Evolutionary conservation across 1,140 invertebrate species (phyloP), one percentile per base, ranked within the genome.

Genomic region (Cotesia glomerata): DNA sequence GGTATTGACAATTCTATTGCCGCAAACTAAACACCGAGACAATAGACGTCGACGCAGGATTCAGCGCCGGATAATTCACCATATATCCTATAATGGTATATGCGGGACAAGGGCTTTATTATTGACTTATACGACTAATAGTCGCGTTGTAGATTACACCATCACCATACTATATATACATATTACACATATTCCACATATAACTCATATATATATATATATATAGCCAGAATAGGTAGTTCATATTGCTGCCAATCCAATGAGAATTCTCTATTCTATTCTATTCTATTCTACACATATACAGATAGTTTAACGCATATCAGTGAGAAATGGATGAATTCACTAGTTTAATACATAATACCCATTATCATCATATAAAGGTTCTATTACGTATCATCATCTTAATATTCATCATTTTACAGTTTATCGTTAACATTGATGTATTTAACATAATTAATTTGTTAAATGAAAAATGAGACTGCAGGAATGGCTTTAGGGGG

Each of bases 81-180:
- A 59, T 66, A 59, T 66, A 66, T 71, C 80, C 79, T 45, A 81
- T 83, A 84, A 83, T 83, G 77, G 77, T 73, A 73, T 65, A 76
- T 76, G 72, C 72, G 65, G 78, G 78, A 82, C 82, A 81, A 82
- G 81, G 80, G 81, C 80, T 80, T 84, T 82, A 82, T 83, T 86
- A 85, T 86, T 86, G 85, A 86, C 85, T 85, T 82, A 26, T 26
- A 84, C 80, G 77, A 81, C 81, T 81, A 84, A 86, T 85, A 84
- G 83, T 85, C 82, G 79, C 79, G 79, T 76, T 81, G 81, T 78
- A 79, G 79, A 81, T 81, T 84, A 78, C 76, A 77, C 76, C 75
- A 76, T 78, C 72, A 77, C 79, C 74, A 69, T 78, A 74, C 79
- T 75, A 69, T 78, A 74, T 61, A 58, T 18, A 39, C 63, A 61